Evolutionary conservation across 2,113 vertebrate species (phyloP), one percentile per base, ranked within the genome.

Genomic region (Gnathonemus longibarbis): DNA sequence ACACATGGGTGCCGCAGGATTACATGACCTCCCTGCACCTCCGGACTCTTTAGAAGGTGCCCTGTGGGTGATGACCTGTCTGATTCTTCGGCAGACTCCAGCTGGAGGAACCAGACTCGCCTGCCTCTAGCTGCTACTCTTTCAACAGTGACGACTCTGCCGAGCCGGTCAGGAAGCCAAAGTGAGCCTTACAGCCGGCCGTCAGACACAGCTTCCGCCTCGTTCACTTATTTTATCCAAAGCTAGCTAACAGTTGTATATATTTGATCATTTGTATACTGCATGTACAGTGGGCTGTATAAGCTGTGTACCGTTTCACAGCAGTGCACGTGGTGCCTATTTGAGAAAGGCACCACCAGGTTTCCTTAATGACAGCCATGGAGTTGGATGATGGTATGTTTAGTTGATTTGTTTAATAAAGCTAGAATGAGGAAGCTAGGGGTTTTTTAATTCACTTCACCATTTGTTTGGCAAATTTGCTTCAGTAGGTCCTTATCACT

Each of bases 61-160:
- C 80, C n/a, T 88, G 19, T 89, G 24, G 24, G 24, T 89, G 24
- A 52, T 53, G 11, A 39, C 27, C n/a, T 52, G 48, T 85, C 49
- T 46, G n/a, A 50, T 91, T 89, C 27, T 13, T 50, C 66, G 31
- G 27, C 52, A 92, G 70, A 80, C 35, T 93, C 56, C 77, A 66
- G 39, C 83, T 93, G 53, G 5, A 88, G 7, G 91, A 89, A 84
- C 85, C 46, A 17, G 88, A 92, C 58, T 92, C 92, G 0, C 89
- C 90, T 31, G 84, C 77, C 8, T 92, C 90, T 10, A 92, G 91
- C 80, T 48, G 50, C 83, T 87, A 52, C 48, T 91, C 89, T 27
- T 74, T 58, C 77, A 42, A 80, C 56, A 89, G 90, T 17, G 90
- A 91, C 45, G 91, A 91, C 0, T 88, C 39, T 5, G 21, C 35